Evolutionary conservation across 1,140 invertebrate genomes (phyloP), one percentile per base, ranked within the genome.

Genomic region (Microplitis mediator): DNA sequence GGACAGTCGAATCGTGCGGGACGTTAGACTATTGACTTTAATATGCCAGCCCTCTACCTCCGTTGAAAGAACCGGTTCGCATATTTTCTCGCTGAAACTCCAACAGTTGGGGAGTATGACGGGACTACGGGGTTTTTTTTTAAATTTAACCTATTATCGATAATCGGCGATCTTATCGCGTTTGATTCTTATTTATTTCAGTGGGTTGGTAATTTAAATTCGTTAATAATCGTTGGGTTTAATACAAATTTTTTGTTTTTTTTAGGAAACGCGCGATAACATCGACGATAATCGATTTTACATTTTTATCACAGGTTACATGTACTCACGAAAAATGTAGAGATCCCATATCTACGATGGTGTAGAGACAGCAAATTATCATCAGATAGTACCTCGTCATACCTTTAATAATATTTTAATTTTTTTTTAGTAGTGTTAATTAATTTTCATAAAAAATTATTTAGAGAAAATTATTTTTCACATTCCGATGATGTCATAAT

Each of bases 351-450:
- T 85, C 83, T 69, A 86, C 79, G 66, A 86, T 78, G 74, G 81
- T 84, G 78, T 84, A 86, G 56, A 87, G 82, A 79, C 85, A 87
- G 85, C 84, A 85, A 77, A 87, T 75, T 78, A 87, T 80, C 74
- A 85, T 78, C 75, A 86, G 81, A 80, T 79, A 87, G 77, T 83
- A 79, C 70, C 81, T 85, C 85, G 81, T 84, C 86, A 86, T 87
- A 79, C 85, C 85, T 87, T 61, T 50, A 79, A 79, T 73, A 74
- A 45, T 45, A 45, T 45, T 45, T 45, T 45, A 45, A 9, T 45
- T 45, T 45, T 45, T 45, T 45, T 23, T 23, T 23, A 23, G 23
- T 2, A 58, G 2, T 58, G 9, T 54, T 56, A 60, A 60, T 66
- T 52, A 39, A 71, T 51, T 62, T 32, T 14, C 64, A 64, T 56